These are phyloP conservation scores for Thera britannica DNA, from an alignment of 2,888 invertebrate genomes.

Conservation along the genomic window DNA sequence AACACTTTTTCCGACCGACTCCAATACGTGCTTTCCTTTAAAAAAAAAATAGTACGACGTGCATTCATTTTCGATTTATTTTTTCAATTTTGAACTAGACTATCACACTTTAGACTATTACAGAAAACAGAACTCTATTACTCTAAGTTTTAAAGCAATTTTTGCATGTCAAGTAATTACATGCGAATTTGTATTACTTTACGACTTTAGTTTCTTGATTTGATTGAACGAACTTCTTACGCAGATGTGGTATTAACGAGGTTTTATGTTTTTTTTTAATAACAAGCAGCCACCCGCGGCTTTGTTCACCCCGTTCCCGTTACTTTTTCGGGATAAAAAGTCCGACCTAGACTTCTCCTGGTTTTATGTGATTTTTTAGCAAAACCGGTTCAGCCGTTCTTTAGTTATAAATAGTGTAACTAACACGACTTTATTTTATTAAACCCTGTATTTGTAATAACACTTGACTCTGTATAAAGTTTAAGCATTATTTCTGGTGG, in stretches of 20 bases:
- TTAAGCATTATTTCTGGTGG: no score
- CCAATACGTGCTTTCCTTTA: conserved; percentile 83
- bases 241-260: conserved; percentile 60
- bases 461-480: no score
- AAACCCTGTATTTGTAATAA: no score
- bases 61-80: conserved; percentile 76
- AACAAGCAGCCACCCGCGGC: no score
- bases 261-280: background rate
- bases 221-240: conserved; percentile 53
- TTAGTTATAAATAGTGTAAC: no score
- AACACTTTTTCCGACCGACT: conserved; percentile 79
- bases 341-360: no score
- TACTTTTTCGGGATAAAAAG: no score
- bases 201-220: conserved; percentile 52
- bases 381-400: no score
- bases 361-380: no score
- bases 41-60: conserved; percentile 56
- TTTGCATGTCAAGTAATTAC: conserved; percentile 29
- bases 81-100: conserved; percentile 58
- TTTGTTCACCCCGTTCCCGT: no score
- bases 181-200: conserved; percentile 59
- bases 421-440: no score
- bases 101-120: conserved; percentile 47
- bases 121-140: conserved; percentile 42
- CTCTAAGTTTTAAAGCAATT: conserved; percentile 24